A percentile compares a stretch with the other conserved stretches of the same genome.
Evolutionary conservation across 2,888 invertebrate genomes (phyloP).

Genomic region (Oscheius myriophilus): DNA sequence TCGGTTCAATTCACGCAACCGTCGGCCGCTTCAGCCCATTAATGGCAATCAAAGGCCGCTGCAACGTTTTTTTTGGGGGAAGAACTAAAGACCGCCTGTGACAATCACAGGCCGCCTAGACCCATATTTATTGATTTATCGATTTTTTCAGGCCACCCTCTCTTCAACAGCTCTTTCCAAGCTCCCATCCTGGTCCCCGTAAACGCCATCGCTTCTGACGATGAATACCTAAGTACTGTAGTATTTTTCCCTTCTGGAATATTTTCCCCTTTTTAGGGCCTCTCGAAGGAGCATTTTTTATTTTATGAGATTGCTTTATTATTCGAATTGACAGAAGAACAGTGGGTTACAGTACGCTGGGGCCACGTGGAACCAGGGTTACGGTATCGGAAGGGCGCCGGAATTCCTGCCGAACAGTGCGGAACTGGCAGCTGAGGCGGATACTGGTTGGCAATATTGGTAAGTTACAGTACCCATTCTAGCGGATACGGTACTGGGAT

Average conservation of each 20-base stretch:
- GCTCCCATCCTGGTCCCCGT: slow-evolving; percentile 30
- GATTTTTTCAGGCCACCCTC: slow-evolving; percentile 30
- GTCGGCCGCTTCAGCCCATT: too few relatives aligned
- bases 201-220: slow-evolving; percentile 35
- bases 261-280: slow-evolving; percentile 76
- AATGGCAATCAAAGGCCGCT: too few relatives aligned
- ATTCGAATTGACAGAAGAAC: neutral
- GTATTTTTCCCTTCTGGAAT: too few relatives aligned
- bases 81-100: too few relatives aligned
- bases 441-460: slow-evolving; percentile 26
- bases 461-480: too few relatives aligned
- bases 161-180: slow-evolving; percentile 41
- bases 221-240: slow-evolving; percentile 41
- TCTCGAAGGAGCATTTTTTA: slow-evolving; percentile 88
- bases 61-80: too few relatives aligned
- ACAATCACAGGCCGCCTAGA: too few relatives aligned
- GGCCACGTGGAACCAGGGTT: slow-evolving; percentile 54
- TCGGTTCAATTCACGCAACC: too few relatives aligned
- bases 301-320: slow-evolving; percentile 55
- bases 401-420: slow-evolving; percentile 44
- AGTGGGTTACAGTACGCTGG: slow-evolving; percentile 50
- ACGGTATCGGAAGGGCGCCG: slow-evolving; percentile 36
- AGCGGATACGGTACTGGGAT: too few relatives aligned
- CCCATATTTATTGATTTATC: too few relatives aligned
- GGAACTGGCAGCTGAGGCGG: slow-evolving; percentile 61